A percentile compares a stretch with the other conserved stretches of the same genome.
These are phyloP conservation scores for Chymomyza costata DNA, from an alignment of 1,140 invertebrate species.

Conservation along the genomic window DNA sequence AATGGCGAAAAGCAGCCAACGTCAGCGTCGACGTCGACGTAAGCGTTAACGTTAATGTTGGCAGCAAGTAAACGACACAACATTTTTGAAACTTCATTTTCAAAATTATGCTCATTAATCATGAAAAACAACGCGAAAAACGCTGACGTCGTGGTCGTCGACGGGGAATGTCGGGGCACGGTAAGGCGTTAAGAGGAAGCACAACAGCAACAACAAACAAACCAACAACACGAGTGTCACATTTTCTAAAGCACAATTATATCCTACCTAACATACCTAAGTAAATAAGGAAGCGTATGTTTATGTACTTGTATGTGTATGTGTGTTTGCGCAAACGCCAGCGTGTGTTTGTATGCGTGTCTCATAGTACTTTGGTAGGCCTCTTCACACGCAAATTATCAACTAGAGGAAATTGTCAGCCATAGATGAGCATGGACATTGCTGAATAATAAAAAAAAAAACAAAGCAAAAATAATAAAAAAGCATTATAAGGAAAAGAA, in stretches of 20 bases:
- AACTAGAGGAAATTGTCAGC: conserved; percentile 36
- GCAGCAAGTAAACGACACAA: conserved; percentile 7
- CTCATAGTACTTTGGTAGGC: conserved; percentile 40
- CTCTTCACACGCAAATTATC: conserved; percentile 38
- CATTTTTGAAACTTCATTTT: conserved; percentile 52
- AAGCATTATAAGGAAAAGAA: too few relatives aligned
- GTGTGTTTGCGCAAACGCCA: conserved; percentile 1
- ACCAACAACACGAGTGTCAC: conserved; percentile 11
- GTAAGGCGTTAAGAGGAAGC: conserved; percentile 4
- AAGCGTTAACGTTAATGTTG: too few relatives aligned
- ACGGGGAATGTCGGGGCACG: background rate
- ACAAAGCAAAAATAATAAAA: too few relatives aligned
- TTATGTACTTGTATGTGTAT: background rate
- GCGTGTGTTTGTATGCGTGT: conserved; percentile 27
- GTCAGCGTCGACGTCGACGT: too few relatives aligned
- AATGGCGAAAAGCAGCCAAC: too few relatives aligned
- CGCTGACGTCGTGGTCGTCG: conserved; percentile 12
- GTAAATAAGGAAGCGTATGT: conserved; percentile 16
- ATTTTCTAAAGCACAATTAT: conserved; percentile 23
- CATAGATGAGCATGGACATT: too few relatives aligned
- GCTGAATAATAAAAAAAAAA: too few relatives aligned
- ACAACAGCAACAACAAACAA: conserved; percentile 1
- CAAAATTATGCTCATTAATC: conserved; percentile 56
- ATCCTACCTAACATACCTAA: too few relatives aligned
- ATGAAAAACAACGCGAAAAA: conserved; percentile 33